These are phyloP conservation scores for Eustalomyia histrio DNA, from an alignment of 2,888 invertebrate genomes.

Conservation along the genomic window DNA sequence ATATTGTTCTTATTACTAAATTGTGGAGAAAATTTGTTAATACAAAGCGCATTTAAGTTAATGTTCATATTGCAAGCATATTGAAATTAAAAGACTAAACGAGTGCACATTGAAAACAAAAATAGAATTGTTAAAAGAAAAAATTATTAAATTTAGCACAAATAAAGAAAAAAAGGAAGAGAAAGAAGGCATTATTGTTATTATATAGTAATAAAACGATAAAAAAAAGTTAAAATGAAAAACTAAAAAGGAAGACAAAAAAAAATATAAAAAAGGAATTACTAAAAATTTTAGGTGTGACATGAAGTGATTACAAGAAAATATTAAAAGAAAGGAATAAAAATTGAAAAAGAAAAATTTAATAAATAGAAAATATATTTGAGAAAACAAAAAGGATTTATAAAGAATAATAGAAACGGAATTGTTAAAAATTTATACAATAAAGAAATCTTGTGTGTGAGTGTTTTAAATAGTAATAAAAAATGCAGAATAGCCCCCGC, in stretches of 20 bases:
- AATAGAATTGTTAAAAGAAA: slow-evolving; percentile 18
- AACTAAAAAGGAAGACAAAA: slow-evolving; percentile 38
- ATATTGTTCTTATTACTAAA: slow-evolving; percentile 30
- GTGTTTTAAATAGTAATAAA: slow-evolving; percentile 18
- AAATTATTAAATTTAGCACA: slow-evolving; percentile 31
- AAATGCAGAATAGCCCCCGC: slow-evolving; percentile 72
- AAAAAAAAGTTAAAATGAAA: slow-evolving; percentile 30
- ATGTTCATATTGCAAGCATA: slow-evolving; percentile 42
- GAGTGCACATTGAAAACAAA: slow-evolving; percentile 37
- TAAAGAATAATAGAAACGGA: not conserved
- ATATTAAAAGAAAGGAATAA: slow-evolving; percentile 16
- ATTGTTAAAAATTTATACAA: not conserved
- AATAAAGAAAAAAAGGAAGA: slow-evolving; percentile 8
- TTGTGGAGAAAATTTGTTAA: slow-evolving; percentile 36
- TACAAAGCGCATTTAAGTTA: slow-evolving; percentile 51
- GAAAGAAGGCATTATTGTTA: not conserved
- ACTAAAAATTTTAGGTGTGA: slow-evolving; percentile 57
- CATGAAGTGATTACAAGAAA: slow-evolving; percentile 54
- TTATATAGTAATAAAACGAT: slow-evolving; percentile 4
- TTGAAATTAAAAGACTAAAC: slow-evolving; percentile 47
- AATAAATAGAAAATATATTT: slow-evolving; percentile 15
- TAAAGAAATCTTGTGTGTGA: slow-evolving; percentile 5
- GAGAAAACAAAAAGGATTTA: not conserved
- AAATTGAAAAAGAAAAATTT: not conserved
- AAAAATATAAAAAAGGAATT: slow-evolving; percentile 51